phyloP scores from a whole-genome alignment of 2,888 invertebrate genomes.

The Danaus chrysippus region DNA sequence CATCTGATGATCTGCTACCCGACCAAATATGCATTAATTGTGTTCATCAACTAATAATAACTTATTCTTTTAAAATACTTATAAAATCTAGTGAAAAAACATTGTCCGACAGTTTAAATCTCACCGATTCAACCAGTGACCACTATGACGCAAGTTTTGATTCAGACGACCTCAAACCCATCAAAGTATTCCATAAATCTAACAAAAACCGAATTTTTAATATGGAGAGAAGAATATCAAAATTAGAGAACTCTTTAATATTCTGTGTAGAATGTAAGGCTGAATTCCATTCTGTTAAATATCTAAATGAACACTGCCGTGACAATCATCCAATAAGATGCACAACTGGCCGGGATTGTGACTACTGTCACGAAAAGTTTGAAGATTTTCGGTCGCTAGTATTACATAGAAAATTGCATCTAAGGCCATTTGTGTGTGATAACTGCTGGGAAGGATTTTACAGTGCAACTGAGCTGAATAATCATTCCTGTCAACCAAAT shows the following conservation, averaged over 20 bases:
- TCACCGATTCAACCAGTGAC: constrained; percentile 45
- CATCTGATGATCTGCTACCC: constrained; percentile 50
- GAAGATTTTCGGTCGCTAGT: constrained; percentile 67
- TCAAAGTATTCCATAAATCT: constrained; percentile 28
- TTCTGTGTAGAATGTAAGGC: constrained; percentile 70
- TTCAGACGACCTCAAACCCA: constrained; percentile 45
- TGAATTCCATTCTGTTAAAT: constrained; percentile 50
- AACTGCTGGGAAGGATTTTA: constrained; percentile 71
- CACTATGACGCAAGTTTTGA: constrained; percentile 52
- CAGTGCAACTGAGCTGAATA: constrained; percentile 44
- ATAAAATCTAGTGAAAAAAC: constrained; percentile 60
- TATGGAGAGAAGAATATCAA: constrained; percentile 35
- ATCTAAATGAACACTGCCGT: constrained; percentile 56
- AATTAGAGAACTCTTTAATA: constrained; percentile 38
- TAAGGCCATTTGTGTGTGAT: constrained; percentile 66
- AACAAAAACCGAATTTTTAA: constrained; percentile 36
- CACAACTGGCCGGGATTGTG: constrained; percentile 60
- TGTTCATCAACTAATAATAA: constrained; percentile 66
- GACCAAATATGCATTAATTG: constrained; percentile 66
- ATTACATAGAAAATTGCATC: constrained; percentile 63
- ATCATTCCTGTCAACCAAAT: constrained; percentile 60
- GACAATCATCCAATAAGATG: constrained; percentile 58
- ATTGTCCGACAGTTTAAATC: constrained; percentile 42
- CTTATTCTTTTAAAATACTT: constrained; percentile 68
- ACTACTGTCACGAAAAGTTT: constrained; percentile 70